A percentile compares a stretch with the other conserved stretches of the same genome.
Conservation (phyloP, 30 jellyfish, hydroid and myxozoan species). For the Rhopilema esculentum region DNA sequence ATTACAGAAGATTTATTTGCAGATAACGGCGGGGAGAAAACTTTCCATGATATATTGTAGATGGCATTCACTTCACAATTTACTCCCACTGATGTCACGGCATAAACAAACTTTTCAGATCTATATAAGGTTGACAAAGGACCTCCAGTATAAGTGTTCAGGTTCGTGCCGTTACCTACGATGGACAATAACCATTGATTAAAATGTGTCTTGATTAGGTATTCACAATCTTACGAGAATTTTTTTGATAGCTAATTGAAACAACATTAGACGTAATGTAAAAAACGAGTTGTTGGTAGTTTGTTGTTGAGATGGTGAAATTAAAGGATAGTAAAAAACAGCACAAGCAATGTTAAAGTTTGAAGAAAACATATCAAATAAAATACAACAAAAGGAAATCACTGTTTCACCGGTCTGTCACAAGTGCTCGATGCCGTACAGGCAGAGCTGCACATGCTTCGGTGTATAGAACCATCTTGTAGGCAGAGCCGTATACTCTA, state of each 20-base stretch:
- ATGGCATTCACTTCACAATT: conserved; percentile 26
- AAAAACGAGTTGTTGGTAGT: too few relatives aligned
- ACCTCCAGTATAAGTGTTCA: neutral
- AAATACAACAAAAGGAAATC: too few relatives aligned
- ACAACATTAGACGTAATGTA: too few relatives aligned
- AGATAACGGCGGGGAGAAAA: neutral
- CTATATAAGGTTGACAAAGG: neutral
- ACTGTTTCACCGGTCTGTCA: too few relatives aligned
- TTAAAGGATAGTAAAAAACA: neutral
- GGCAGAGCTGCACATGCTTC: too few relatives aligned
- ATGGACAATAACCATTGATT: neutral
- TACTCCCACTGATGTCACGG: conserved; percentile 21
- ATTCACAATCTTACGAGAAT: too few relatives aligned
- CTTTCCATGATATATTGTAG: conserved; percentile 26
- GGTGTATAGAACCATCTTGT: too few relatives aligned
- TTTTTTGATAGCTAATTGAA: too few relatives aligned
- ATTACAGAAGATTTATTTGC: neutral
- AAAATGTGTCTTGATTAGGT: too few relatives aligned
- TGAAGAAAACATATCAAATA: neutral
- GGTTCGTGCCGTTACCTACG: conserved; percentile 24
- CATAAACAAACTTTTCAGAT: neutral
- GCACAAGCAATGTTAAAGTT: neutral
- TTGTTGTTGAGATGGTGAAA: too few relatives aligned
- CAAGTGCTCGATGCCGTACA: too few relatives aligned
- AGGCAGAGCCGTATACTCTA: too few relatives aligned